phyloP scores from a whole-genome alignment of 2,797 vertebrate species.

The Brachyrhaphis roseni region DNA sequence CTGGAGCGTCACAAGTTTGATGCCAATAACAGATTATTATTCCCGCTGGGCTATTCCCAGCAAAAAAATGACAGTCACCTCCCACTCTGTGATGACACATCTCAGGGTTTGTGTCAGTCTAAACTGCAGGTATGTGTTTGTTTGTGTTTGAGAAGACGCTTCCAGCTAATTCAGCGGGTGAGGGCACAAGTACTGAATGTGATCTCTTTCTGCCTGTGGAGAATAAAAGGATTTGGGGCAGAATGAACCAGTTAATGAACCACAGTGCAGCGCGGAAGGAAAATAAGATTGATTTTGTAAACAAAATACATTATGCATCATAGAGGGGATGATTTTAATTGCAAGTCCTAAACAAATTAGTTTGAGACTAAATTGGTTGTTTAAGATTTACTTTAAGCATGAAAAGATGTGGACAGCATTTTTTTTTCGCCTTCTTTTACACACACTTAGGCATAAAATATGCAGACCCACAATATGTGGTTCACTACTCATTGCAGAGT shows the following conservation, averaged over 20 bases:
- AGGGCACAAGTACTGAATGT: slow-evolving; percentile 31
- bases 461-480: slow-evolving; percentile 39
- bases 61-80: slow-evolving; percentile 26
- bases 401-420: slow-evolving; percentile 26
- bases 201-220: slow-evolving; percentile 26
- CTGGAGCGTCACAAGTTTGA: slow-evolving; percentile 18
- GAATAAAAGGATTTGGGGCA: slow-evolving; percentile 40
- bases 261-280: slow-evolving; percentile 21
- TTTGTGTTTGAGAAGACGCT: slow-evolving; percentile 19
- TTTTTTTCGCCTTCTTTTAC: slow-evolving; percentile 6
- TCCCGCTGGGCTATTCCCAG: slow-evolving; percentile 29
- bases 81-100: slow-evolving; percentile 30
- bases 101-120: slow-evolving; percentile 30
- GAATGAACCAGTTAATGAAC: slow-evolving; percentile 60
- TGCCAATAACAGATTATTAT: slow-evolving; percentile 37
- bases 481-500: slow-evolving; percentile 40
- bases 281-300: slow-evolving; percentile 58
- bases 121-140: slow-evolving; percentile 8
- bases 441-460: slow-evolving; percentile 17
- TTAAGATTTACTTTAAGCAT: slow-evolving; percentile 35
- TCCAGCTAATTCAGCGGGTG: slow-evolving; percentile 44
- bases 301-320: slow-evolving; percentile 54
- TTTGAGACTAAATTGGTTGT: slow-evolving; percentile 43
- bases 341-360: slow-evolving; percentile 37
- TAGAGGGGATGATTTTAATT: slow-evolving; percentile 44